A percentile compares a stretch with the other conserved stretches of the same genome.
phyloP scores from a whole-genome alignment of 2,797 vertebrate genomes.

The Diglossa cyanea region DNA sequence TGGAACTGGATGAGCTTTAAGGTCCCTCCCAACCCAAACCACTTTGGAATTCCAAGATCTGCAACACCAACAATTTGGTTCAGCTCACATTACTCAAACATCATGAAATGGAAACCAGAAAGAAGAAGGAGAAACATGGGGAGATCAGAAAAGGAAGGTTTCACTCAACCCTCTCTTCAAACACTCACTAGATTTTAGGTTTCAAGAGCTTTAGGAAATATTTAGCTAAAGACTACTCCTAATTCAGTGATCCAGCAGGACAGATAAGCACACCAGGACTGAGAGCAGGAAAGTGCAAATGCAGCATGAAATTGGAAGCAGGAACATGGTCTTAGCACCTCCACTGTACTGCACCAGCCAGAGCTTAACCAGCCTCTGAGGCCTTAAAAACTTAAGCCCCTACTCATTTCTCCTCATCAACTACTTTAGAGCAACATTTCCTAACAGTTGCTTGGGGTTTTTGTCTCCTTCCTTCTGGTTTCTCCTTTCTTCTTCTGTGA shows the following conservation, averaged over 20 bases:
- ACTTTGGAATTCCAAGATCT: background rate
- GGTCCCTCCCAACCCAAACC: background rate
- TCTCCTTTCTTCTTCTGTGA: background rate
- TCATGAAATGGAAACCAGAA: background rate
- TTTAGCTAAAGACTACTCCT: background rate
- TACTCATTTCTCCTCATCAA: background rate
- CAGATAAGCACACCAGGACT: background rate
- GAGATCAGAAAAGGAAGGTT: background rate
- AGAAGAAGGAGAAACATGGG: background rate
- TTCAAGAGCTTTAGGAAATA: background rate
- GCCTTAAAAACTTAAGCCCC: background rate
- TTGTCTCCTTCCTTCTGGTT: background rate
- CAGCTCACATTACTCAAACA: background rate
- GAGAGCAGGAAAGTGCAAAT: background rate
- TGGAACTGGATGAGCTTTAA: background rate
- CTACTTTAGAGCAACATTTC: background rate
- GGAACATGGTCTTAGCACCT: background rate
- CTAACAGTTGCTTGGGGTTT: background rate
- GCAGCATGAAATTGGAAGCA: background rate
- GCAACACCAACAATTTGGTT: background rate
- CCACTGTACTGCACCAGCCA: background rate
- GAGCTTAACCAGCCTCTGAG: background rate
- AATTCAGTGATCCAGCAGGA: background rate
- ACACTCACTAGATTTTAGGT: background rate
- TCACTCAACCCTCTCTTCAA: background rate